Percentiles rank a stretch among this genome's conserved stretches.
phyloP scores from a whole-genome alignment of 2,113 vertebrate species.

The Callospermophilus lateralis region DNA sequence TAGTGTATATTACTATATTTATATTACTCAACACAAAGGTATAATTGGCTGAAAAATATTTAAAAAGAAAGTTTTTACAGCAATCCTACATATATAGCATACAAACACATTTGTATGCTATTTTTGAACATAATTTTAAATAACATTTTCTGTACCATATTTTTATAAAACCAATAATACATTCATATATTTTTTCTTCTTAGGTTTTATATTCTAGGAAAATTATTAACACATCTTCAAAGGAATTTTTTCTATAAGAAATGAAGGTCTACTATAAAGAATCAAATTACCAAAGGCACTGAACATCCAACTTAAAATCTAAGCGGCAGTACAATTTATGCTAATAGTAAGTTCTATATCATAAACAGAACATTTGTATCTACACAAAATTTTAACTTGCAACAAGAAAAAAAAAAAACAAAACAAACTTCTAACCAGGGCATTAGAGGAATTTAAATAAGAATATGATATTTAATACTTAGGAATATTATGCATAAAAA shows the following conservation, averaged over 20 bases:
- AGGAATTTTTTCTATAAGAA: slow-evolving; percentile 50
- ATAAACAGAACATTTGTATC: background rate
- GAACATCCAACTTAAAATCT: background rate
- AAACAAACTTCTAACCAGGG: background rate
- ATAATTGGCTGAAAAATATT: slow-evolving; percentile 29
- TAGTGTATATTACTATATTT: background rate
- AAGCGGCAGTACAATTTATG: background rate
- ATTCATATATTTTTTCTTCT: slow-evolving; percentile 7
- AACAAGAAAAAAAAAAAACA: background rate
- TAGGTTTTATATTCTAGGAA: background rate
- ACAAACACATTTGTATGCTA: background rate
- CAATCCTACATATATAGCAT: slow-evolving; percentile 1
- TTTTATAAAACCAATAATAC: slow-evolving; percentile 45
- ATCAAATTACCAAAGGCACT: slow-evolving; percentile 32
- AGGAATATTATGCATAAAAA: background rate
- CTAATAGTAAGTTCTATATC: background rate
- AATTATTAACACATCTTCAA: slow-evolving; percentile 24
- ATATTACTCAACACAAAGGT: background rate
- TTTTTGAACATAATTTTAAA: slow-evolving; percentile 50
- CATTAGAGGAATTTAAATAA: slow-evolving; percentile 23
- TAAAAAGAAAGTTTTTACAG: background rate
- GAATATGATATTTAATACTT: background rate
- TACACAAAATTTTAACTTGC: slow-evolving; percentile 15
- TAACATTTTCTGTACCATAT: slow-evolving; percentile 37
- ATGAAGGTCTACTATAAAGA: slow-evolving; percentile 16